phyloP scores from a whole-genome alignment of 2,113 vertebrate genomes.

The Oryctolagus cuniculus region mOryCun1.1 NC_091443.1:19955501-19956000 shows the following conservation, averaged over 20 bases:
- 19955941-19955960: background rate
- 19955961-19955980: background rate
- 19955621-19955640: background rate
- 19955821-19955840: background rate
- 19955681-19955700: background rate
- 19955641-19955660: background rate
- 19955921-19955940: background rate
- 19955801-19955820: background rate
- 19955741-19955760: background rate
- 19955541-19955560: constrained; percentile 18
- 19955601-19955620: background rate
- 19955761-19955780: background rate
- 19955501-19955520: background rate
- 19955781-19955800: background rate
- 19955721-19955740: background rate
- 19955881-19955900: background rate
- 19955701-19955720: background rate
- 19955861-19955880: background rate
- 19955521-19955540: background rate
- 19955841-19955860: background rate
- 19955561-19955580: background rate
- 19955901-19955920: background rate
- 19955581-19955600: constrained; percentile 3
- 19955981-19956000: background rate
- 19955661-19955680: background rate